Percentiles rank a stretch among this genome's conserved stretches.
Evolutionary conservation across 1,140 invertebrate genomes (phyloP).

Genomic region (Drosophila pectinifera): DNA sequence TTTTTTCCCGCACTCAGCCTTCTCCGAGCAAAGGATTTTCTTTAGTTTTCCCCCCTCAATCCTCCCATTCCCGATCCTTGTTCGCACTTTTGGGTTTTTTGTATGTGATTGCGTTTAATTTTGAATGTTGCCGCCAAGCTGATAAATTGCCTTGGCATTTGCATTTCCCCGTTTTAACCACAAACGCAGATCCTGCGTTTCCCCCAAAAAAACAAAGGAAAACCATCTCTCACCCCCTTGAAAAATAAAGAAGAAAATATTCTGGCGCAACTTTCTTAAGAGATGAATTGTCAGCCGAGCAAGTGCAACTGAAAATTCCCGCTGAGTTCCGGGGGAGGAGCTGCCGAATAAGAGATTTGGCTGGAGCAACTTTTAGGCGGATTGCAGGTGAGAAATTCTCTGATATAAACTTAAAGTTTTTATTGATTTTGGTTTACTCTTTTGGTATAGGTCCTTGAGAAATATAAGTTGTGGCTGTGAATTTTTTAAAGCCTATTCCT

Average conservation of each 20-base stretch:
- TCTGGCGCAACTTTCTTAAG: constrained; percentile 36
- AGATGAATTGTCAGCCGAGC: constrained; percentile 53
- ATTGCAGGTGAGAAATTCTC: constrained; percentile 21
- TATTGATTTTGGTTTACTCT: constrained; percentile 35
- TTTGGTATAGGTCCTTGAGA: neutral
- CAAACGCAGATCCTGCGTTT: neutral
- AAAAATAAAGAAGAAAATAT: constrained; percentile 19
- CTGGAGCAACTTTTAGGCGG: constrained; percentile 12
- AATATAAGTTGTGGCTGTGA: too few relatives aligned
- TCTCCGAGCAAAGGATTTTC: constrained; percentile 10
- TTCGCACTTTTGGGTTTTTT: constrained; percentile 45
- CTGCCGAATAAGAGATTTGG: neutral
- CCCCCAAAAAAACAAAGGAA: constrained; percentile 9
- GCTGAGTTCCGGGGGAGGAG: neutral
- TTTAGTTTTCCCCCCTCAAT: constrained; percentile 5
- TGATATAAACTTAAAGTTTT: constrained; percentile 15
- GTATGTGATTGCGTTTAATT: constrained; percentile 71
- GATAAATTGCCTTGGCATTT: constrained; percentile 68
- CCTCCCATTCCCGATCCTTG: constrained; percentile 29
- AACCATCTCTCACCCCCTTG: constrained; percentile 3
- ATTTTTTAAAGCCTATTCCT: too few relatives aligned
- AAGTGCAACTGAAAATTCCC: constrained; percentile 42
- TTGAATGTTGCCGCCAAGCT: constrained; percentile 63
- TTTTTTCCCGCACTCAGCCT: constrained; percentile 49
- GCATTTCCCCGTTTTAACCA: constrained; percentile 49